Conservation (phyloP, 1,140 invertebrate species). For the Calephelis virginiensis region DNA sequence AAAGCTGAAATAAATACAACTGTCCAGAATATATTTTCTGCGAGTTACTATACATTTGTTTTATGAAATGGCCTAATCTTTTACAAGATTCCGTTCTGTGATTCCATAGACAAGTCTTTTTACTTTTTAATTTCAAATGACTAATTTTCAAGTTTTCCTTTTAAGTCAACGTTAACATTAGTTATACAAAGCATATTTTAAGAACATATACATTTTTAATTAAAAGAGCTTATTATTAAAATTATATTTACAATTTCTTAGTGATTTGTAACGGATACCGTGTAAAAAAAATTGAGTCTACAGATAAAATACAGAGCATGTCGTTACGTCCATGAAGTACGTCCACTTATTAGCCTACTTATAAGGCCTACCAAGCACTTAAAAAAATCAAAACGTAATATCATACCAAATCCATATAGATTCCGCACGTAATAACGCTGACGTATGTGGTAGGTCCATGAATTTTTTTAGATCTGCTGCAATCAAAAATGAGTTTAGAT, state of each 20-base stretch:
- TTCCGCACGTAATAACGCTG: no score
- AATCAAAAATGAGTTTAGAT: no score
- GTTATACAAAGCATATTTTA: no score
- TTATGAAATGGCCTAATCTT: slow-evolving; percentile 79
- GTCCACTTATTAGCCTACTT: no score
- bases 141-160: slow-evolving; percentile 45
- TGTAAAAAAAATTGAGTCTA: no score
- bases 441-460: no score
- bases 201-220: no score
- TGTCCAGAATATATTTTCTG: slow-evolving; percentile 78
- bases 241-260: neutral
- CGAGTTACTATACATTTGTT: slow-evolving; percentile 79
- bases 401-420: no score
- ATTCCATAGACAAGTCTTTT: slow-evolving; percentile 74
- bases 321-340: neutral
- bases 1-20: slow-evolving; percentile 79
- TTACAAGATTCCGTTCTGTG: slow-evolving; percentile 79
- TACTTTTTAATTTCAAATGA: slow-evolving; percentile 72
- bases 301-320: neutral
- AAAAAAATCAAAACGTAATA: no score
- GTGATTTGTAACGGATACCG: no score
- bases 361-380: no score
- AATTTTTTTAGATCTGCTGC: no score
- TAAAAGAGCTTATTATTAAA: neutral
- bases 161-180: neutral